Evolutionary conservation across 2,113 vertebrate genomes (phyloP), one percentile per base, ranked within the genome.

Genomic region (Nibea albiflora): DNA sequence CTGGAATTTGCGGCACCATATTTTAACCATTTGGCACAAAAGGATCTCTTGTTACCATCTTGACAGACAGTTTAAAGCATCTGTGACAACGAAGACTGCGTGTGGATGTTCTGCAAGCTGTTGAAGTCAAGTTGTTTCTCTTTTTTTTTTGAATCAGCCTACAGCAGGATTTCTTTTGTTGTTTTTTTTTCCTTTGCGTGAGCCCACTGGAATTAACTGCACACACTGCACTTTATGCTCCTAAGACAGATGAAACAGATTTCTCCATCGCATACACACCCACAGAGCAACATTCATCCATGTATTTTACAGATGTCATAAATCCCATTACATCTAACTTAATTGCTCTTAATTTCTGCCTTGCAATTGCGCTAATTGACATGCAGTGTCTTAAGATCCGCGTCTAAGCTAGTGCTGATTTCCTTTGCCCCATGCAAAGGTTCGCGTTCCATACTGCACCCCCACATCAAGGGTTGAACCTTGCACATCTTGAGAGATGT

Each of bases 21-120:
- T 85, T 69, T 42, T 2, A 49, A 15, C n/a, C n/a, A 76, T 75
- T 88, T 76, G 19, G n/a, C 28, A 9, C 10, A 50, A 67, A 75
- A 62, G 7, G n/a, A 54, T 81, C 53, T 26, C 80, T 82, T 63
- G 64, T 85, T 74, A 65, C 50, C 65, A 35, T 49, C 60, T 58
- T 84, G 50, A 79, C n/a, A 49, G 64, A 68, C 66, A 80, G 66
- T 72, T 67, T 62, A 39, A 75, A 58, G 76, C 73, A 78, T 82
- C 24, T 75, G 53, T 72, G 64, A 49, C 42, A 58, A 62, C 35
- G 35, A 5, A 50, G 28, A 52, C 14, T 14, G 17, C 1, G 11
- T 39, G 10, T 64, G 4, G 47, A 53, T 73, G 12, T 63, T 54
- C 74, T 56, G 5, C 39, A 84, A 72, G 22, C 47, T 58, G 20